Percentiles rank a stretch among this genome's conserved stretches.
Conservation (phyloP, 2,888 invertebrate genomes). For the Pheosia gnoma region DNA sequence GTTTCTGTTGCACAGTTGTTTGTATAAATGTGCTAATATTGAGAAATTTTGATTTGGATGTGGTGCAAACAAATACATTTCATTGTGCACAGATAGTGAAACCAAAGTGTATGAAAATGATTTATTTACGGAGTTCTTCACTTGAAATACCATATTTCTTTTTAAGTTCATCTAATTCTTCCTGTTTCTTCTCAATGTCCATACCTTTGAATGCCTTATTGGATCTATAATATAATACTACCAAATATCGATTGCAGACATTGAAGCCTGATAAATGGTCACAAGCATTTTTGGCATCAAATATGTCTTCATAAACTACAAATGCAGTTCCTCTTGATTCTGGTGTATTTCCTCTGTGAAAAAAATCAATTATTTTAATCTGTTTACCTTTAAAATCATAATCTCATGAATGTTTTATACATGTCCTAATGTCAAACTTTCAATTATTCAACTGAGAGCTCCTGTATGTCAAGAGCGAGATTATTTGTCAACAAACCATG, state of each 20-base stretch:
- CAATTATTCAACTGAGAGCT: too few species aligned
- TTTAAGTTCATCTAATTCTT: slow-evolving; percentile 97
- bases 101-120: not conserved
- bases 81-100: not conserved
- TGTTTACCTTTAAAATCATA: too few species aligned
- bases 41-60: too few species aligned
- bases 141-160: slow-evolving; percentile 94
- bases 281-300: slow-evolving; percentile 99
- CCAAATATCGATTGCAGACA: slow-evolving; percentile 98
- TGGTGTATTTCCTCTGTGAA: slow-evolving; percentile 95
- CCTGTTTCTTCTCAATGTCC: slow-evolving; percentile 97
- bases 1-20: too few species aligned
- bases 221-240: slow-evolving; percentile 99
- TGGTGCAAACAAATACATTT: too few species aligned
- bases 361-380: slow-evolving; percentile 10
- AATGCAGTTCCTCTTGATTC: slow-evolving; percentile 99
- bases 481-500: too few species aligned
- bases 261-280: slow-evolving; percentile 99
- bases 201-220: slow-evolving; percentile 98
- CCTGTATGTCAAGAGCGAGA: too few species aligned
- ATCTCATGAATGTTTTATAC: too few species aligned
- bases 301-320: slow-evolving; percentile 99
- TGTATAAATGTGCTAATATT: too few species aligned
- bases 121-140: slow-evolving; percentile 78
- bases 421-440: too few species aligned